phyloP scores from a whole-genome alignment of 2,797 vertebrate species.

The Pangasius larnaudii region DNA sequence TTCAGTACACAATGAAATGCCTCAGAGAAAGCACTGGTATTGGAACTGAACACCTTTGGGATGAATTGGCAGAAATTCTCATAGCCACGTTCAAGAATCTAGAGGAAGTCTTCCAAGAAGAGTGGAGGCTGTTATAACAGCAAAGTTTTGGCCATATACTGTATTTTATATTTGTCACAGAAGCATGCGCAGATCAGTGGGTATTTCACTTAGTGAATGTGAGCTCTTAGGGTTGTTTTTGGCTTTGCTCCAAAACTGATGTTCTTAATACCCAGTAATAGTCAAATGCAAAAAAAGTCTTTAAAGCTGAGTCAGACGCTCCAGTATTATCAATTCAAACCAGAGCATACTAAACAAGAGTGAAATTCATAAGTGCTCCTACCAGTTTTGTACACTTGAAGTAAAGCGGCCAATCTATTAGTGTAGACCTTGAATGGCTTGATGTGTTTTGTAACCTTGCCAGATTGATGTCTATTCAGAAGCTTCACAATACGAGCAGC shows the following conservation, averaged over 20 bases:
- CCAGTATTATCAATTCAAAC: slow-evolving; percentile 25
- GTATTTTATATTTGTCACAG: not conserved
- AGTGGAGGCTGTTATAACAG: not conserved
- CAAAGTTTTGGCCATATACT: not conserved
- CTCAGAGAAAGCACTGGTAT: not conserved
- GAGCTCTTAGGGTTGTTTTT: not conserved
- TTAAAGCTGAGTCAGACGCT: not conserved
- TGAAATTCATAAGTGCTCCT: not conserved
- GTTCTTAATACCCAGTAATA: not conserved
- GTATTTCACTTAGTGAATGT: not conserved
- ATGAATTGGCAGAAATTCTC: not conserved
- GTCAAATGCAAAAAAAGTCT: not conserved
- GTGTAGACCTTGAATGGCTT: not conserved
- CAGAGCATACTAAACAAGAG: not conserved
- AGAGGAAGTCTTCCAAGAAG: not conserved
- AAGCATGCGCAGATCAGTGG: not conserved
- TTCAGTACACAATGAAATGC: not conserved
- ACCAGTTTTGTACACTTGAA: not conserved
- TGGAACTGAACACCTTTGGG: not conserved
- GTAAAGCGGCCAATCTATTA: not conserved
- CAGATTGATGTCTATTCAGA: slow-evolving; percentile 6
- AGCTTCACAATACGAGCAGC: not conserved
- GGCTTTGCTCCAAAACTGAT: not conserved
- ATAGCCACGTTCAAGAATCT: not conserved
- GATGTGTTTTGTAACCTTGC: slow-evolving; percentile 18